Base-by-base conservation (phyloP, 2,797 vertebrate species). In the Oryzias sinensis region DNA sequence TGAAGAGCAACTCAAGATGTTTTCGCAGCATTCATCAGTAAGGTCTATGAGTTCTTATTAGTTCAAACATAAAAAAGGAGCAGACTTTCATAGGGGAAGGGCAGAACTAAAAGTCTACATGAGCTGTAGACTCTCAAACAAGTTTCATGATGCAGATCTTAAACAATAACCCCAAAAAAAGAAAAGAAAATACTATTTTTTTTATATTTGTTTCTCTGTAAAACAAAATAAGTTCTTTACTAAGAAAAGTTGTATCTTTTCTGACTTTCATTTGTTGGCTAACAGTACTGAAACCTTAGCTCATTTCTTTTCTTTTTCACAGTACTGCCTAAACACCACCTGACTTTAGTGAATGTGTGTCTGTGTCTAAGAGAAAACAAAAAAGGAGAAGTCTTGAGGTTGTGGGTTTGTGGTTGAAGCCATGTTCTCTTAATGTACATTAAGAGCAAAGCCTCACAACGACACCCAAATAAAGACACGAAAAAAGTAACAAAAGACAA, bases 371-470 rank as follows among this genome's bases (percentile, higher is more conserved):
- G 17, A 51, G 50, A 54, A 27, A 55, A 45, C 59, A 53, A 63
- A 51, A 50, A 51, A 63, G 68, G 62, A 58, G 76, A 62, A 57
- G 71, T 71, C 69, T 80, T 87, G 84, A 64, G 89, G 88, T 90
- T 17, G 56, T 44, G 59, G 85, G 90, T 90, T 37, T 37, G 9
- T 37, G 33, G 89, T 68, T 81, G 79, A 87, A 90, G 76, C 77
- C 86, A 89, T 92, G 90, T 92, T 84, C 83, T 87, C 75, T 79
- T 88, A 87, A 90, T 80, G 85, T 79, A 89, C 84, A 85, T 82
- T 79, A 74, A 86, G 72, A 72, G 78, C 69, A 85, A 77, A 85
- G 79, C 66, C 66, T 66, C 84, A 72, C 78, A 85, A 77, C 3
- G 83, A 80, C 68, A 56, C 83, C 77, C 72, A 80, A 87, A 85